Evolutionary conservation across 2,888 invertebrate species (phyloP), one percentile per base, ranked within the genome.

Genomic region (Smittia aterrima): DNA sequence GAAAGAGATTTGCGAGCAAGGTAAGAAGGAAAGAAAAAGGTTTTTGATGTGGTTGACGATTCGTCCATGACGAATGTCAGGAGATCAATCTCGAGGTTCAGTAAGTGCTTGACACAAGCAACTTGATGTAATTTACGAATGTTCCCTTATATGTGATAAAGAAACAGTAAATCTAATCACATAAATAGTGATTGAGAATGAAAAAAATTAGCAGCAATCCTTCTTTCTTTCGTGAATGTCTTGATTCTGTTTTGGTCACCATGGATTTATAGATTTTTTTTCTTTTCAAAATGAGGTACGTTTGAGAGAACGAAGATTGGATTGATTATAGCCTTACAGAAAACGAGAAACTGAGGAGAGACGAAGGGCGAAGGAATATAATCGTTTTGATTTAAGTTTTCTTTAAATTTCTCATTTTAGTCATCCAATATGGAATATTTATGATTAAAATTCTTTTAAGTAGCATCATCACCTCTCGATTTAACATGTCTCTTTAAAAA

Each of bases 371-470:
- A 64, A 64, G 11, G 25, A 64, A 24, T 58, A 7, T 27, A 18
- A 58, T 18, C 58, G 9, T 24, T 64, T 22, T 27, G 27, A 64
- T 64, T 22, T 22, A 47, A 47, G 11, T 16, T 27, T 66, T 18
- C 9, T 38, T 66, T 66, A 25, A 66, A 20, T 32, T 13, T 72
- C 53, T 24, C 24, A 6, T 62, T 62, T 62, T 72, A 64, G 20
- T 41, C 24, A 72, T 72, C 72, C 72, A 72, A 72, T 72, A 62
- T 72, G 72, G 72, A 72, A 72, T 54, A 70, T 53, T 47, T 72
- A 62, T 25, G 25, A 27, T 70, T 53, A 54, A 16, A 16, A 20
- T 70, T 54, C 53, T 6, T 70, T 72, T 58, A 27, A 64, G 22
- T 64, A 64, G 27, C 22, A 25, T 64, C 24, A 64, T 58, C 58